Evolutionary conservation across 2,888 invertebrate genomes (phyloP).

Genomic region (Tetranychus truncatus): DNA sequence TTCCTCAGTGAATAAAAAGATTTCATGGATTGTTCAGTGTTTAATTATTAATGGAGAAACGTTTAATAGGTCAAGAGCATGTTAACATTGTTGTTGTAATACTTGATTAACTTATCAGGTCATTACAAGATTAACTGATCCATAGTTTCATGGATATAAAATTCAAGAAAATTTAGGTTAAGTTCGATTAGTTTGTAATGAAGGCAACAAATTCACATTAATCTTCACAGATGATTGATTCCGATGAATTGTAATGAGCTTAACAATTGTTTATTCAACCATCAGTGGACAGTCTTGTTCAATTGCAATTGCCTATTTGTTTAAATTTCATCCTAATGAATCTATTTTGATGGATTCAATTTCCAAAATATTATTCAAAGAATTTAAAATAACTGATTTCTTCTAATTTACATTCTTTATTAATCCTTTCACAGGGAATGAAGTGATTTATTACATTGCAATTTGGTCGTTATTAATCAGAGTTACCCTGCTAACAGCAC

Average conservation of each 20-base stretch:
- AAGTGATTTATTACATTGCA: not conserved
- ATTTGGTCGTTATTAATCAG: not conserved
- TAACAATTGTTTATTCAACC: not conserved
- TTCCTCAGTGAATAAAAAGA: not conserved
- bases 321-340: too few relatives aligned
- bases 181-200: not conserved
- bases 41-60: not conserved
- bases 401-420: not conserved
- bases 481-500: not conserved
- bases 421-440: not conserved
- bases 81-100: not conserved
- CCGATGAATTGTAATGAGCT: not conserved
- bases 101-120: not conserved
- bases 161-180: not conserved
- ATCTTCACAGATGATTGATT: not conserved
- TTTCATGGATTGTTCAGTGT: not conserved
- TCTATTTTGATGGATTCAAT: not conserved
- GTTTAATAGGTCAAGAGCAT: not conserved
- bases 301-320: too few relatives aligned
- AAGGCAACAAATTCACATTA: not conserved
- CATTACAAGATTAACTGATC: not conserved
- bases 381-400: not conserved
- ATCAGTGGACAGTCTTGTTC: too few relatives aligned
- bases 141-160: not conserved
- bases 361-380: not conserved